Conservation (phyloP, 2,113 vertebrate genomes). For the Felis chaus region DNA sequence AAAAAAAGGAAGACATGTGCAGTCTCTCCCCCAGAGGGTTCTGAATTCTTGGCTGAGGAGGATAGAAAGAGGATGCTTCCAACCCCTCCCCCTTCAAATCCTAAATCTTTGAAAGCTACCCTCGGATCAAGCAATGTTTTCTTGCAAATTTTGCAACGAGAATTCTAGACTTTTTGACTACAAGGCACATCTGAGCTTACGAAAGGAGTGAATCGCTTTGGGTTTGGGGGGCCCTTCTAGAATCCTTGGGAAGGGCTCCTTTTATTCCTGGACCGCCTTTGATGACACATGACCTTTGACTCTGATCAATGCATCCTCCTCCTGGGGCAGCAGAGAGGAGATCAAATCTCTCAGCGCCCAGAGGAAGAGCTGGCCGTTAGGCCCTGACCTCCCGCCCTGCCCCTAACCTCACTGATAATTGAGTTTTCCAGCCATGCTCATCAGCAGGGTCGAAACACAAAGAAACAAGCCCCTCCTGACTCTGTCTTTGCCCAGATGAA, state of each 20-base stretch:
- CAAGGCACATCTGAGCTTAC: not conserved
- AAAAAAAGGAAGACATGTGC: conserved; percentile 46
- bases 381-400: conserved; percentile 74
- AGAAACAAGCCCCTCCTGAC: conserved; percentile 55
- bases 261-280: conserved; percentile 73
- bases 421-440: conserved; percentile 66
- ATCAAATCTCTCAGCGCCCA: conserved; percentile 68
- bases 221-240: conserved; percentile 42
- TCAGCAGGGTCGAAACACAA: conserved; percentile 64
- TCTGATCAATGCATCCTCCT: conserved; percentile 70
- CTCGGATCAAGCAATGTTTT: not conserved
- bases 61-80: not conserved
- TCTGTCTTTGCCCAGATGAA: conserved; percentile 33
- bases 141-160: not conserved
- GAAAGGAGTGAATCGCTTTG: not conserved
- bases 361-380: conserved; percentile 63
- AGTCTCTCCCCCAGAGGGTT: conserved; percentile 53
- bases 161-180: conserved; percentile 17
- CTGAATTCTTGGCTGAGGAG: conserved; percentile 34
- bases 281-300: conserved; percentile 74
- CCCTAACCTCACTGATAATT: conserved; percentile 75
- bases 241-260: conserved; percentile 64
- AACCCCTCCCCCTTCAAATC: not conserved
- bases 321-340: conserved; percentile 31
- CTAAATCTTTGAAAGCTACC: conserved; percentile 1